Base-by-base conservation (phyloP, 2,797 vertebrate species). In the Phoebastria nigripes region DNA sequence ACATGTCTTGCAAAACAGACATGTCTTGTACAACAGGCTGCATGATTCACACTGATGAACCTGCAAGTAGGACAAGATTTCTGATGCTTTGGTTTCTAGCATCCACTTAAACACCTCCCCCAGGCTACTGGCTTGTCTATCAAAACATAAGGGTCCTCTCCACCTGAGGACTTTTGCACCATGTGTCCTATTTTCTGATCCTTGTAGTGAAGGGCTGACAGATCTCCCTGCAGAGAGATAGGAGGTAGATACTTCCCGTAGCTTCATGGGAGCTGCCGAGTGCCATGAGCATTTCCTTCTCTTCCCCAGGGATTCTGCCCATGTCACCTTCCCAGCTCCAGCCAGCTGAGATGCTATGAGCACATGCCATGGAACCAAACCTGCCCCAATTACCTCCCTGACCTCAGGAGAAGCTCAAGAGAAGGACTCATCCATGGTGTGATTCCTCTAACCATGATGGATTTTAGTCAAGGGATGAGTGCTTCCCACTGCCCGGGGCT, bases 31-130 rank as follows among this genome's bases (percentile, higher is more conserved):
- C 70, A 90, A 74, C 78, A 92, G 69, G 79, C 82, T 94, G 66
- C 51, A 17, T 87, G 79, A 96, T 87, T 95, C 93, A 90, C 81
- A 58, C 51, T 76, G 85, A 94, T 76, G 73, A 84, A 85, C 71
- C n/a, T 91, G 52, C 83, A 93, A 67, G 74, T 12, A 91, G 82
- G 61, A 80, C 77, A 73, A 81, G 58, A 87, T 39, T 86, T 85
- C 80, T 93, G 58, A 87, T 69, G 54, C 51, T 92, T 87, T 74
- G 22, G 22, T 89, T 95, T 91, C 56, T 83, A 6, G 37, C 20
- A 77, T 77, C 67, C 55, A 69, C 54, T 31, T 85, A 85, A 93
- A 73, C 13, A 52, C 21, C 21, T 54, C 14, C 54, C 41, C 26
- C 49, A 51, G 39, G 35, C 79, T 85, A 88, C 8, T 9, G 71